Evolutionary conservation across 2,797 vertebrate species (phyloP).

Genomic region (Allobates femoralis): DNA sequence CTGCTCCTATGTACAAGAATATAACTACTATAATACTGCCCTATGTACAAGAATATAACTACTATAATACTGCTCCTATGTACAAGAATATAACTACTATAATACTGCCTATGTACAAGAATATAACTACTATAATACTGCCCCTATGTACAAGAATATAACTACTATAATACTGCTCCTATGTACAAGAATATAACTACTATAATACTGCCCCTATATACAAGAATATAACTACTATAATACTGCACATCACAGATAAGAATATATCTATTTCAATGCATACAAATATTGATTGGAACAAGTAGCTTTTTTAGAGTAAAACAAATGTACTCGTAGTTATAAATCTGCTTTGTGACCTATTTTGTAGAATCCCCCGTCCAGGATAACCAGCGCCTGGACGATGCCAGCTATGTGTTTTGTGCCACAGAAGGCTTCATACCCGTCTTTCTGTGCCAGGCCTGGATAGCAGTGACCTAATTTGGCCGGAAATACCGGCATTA

Average conservation of each 20-base stretch:
- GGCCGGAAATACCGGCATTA: neutral
- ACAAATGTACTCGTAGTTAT: neutral
- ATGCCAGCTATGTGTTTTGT: slow-evolving; percentile 8
- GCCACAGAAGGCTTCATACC: neutral
- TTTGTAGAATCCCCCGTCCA: slow-evolving; percentile 8
- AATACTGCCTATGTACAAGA: too few species aligned
- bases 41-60: too few species aligned
- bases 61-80: too few species aligned
- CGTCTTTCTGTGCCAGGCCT: slow-evolving; percentile 33
- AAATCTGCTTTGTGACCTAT: slow-evolving; percentile 34
- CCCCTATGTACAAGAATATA: too few species aligned
- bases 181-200: slow-evolving; percentile 6
- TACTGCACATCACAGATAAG: neutral
- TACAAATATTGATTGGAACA: neutral
- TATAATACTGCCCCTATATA: neutral
- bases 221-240: slow-evolving; percentile 3
- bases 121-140: too few species aligned
- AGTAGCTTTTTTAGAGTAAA: too few species aligned
- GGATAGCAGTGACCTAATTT: slow-evolving; percentile 8
- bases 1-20: too few species aligned
- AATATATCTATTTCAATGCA: neutral
- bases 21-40: too few species aligned
- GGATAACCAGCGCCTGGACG: slow-evolving; percentile 19
- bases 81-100: too few species aligned
- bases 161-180: too few species aligned